Evolutionary conservation across 1,140 invertebrate species (phyloP), one percentile per base, ranked within the genome.

Genomic region (Ips nitidus): DNA sequence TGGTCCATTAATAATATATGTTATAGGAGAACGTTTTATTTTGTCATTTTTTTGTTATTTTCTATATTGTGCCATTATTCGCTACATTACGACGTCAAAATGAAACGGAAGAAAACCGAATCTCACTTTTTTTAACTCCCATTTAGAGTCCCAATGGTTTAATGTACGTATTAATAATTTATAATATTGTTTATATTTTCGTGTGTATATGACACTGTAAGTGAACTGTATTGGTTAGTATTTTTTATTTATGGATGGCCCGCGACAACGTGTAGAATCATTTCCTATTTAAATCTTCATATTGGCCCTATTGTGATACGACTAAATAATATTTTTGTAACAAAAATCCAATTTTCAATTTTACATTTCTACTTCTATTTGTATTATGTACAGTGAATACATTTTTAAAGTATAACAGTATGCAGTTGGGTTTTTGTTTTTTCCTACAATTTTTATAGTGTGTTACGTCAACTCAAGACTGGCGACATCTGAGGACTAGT

Each of bases 51-150:
- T 71, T 55, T 61, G 56, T 60, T 71, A 73, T 68, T 73, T 39
- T 60, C 37, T 59, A 39, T 41, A 68, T 72, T 73, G 75, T 76
- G 75, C 75, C 75, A 76, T 76, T 22, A 22, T 22, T 72, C 67
- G 62, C 71, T 72, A 71, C 69, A 70, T 40, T 58, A 55, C 7
- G 38, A 56, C 5, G 41, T 61, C 41, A 55, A 55, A 52, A 41
- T 55, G 40, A 61, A 69, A 55, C 38, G 41, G 40, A 70, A 72
- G 53, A 41, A 60, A 55, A 69, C 36, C 37, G 60, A 70, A 70
- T 70, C 68, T 70, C 68, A 70, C 43, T 62, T 47, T 62, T 68
- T n/a, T 47, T 69, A 36, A 40, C 58, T 45, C 3, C 22, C 43
- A 42, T n/a, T 58, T 41, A 8, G 22, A 50, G 22, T 50, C 22